Evolutionary conservation across 2,797 vertebrate species (phyloP), one percentile per base, ranked within the genome.

Genomic region (Tokudaia tokunoshimensis): DNA sequence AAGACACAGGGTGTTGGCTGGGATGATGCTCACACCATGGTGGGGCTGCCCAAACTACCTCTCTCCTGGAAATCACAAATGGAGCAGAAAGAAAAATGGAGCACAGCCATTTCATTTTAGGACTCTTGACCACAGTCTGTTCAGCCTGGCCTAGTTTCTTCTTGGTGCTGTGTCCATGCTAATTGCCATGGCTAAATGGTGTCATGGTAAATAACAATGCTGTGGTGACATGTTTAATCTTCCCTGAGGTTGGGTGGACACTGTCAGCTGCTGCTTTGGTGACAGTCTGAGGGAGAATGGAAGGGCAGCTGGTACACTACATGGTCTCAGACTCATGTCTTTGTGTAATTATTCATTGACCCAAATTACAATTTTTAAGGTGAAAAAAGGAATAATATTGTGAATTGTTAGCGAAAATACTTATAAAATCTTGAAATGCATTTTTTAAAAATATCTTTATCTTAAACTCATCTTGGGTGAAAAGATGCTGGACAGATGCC

Each of bases 101-200:
- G 63, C 70, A 34, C 78, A 82, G 80, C 81, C 92, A 96, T 96
- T 86, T 94, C 87, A 78, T 92, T 90, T 84, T 63, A 91, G 92
- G 75, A 75, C 80, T 63, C 76, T 93, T 94, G 88, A 94, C 89
- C 37, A 50, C 79, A 87, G 85, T 88, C 94, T 92, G 90, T 95
- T 96, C 89, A n/a, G 34, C 85, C 92, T 93, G 79, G 91, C 93
- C 57, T 59, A 78, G 12, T 83, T 96, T 96, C 92, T 92, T 79
- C 81, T 80, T 1, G 8, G 82, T 92, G 80, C 57, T 82, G 8
- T 44, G 94, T 44, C 31, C 44, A 31, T 55, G 61, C 67, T 85
- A 93, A 96, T 89, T 70, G 34, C 52, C 0, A 0, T 72, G 37
- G 78, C 80, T 95, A 84, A 95, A 26, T 65, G 83, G 61, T 96